Base-by-base conservation (phyloP, 2,113 vertebrate species). In the Morphnarchus princeps region DNA sequence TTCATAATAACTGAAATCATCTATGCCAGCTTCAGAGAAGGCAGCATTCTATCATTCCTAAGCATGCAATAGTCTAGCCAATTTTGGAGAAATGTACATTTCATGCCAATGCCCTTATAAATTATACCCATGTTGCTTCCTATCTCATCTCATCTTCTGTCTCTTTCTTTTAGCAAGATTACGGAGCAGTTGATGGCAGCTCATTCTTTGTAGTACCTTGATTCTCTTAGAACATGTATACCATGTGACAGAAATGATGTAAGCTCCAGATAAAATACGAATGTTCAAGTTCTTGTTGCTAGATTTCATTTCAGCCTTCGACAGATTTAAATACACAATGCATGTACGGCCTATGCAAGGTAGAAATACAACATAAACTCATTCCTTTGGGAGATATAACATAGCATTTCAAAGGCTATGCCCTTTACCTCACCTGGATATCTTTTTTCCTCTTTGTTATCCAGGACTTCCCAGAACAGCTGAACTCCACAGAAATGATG, bases 1-100 rank as follows among this genome's bases (percentile, higher is more conserved):
- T 87, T 91, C 52, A 24, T 85, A 76, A 69, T 52, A 91, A 94
- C 89, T 87, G 87, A 76, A 94, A 82, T 91, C 19, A 89, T 96
- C 91, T 80, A 28, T 96, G 89, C 89, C 94, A 94, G 61, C 66
- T 91, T 89, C 61, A 85, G 77, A 82, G 83, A 96, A 85, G 73
- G 62, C 73, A 93, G 25, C 78, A 65, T 74, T 97, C 83, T 42
- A 70, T 97, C 83, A 95, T 74, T 92, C 25, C 73, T 62, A 59
- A 81, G 76, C 47, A 36, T 63, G 58, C 63, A 70, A 20, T 29
- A 50, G 43, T 70, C 42, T 83, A 63, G 50, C 67, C 91, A 89
- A 5, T 84, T 83, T 92, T 61, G 61, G n/a, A 62, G 43, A 85
- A 82, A 86, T 31, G 29, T 66, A 11, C 42, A 7, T 80, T 94